Evolutionary conservation across 2,888 invertebrate species (phyloP).

Genomic region (Pomacea canaliculata): DNA sequence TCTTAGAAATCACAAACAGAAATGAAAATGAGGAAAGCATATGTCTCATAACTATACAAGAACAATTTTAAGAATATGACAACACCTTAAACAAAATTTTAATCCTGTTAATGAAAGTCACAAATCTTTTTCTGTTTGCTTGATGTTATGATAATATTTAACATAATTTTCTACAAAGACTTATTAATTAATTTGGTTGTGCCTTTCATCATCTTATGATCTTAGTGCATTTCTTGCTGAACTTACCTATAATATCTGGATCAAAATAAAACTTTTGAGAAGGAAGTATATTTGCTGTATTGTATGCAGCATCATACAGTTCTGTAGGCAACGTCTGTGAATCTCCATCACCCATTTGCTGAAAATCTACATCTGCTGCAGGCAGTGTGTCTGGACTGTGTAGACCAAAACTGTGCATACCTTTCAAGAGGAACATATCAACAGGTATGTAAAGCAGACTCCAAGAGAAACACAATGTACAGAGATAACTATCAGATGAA

Average conservation of each 20-base stretch:
- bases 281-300: constrained; percentile 61
- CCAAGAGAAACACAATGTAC: neutral
- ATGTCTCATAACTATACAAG: no score
- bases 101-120: no score
- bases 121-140: no score
- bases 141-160: no score
- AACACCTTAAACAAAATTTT: no score
- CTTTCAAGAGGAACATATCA: constrained; percentile 4
- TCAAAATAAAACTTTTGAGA: constrained; percentile 77
- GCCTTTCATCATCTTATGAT: no score
- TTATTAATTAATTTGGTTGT: no score
- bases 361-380: constrained; percentile 36
- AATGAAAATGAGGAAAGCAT: no score
- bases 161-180: no score
- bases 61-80: no score
- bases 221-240: neutral
- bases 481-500: neutral
- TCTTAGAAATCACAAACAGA: no score
- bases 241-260: constrained; percentile 83
- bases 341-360: constrained; percentile 57
- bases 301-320: constrained; percentile 50
- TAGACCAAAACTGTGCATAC: constrained; percentile 81
- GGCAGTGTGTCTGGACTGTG: constrained; percentile 82
- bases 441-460: no score
- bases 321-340: constrained; percentile 60